Percentiles rank a stretch among this genome's conserved stretches.
phyloP scores from a whole-genome alignment of 1,140 invertebrate genomes.

The Spodoptera frugiperda region DNA sequence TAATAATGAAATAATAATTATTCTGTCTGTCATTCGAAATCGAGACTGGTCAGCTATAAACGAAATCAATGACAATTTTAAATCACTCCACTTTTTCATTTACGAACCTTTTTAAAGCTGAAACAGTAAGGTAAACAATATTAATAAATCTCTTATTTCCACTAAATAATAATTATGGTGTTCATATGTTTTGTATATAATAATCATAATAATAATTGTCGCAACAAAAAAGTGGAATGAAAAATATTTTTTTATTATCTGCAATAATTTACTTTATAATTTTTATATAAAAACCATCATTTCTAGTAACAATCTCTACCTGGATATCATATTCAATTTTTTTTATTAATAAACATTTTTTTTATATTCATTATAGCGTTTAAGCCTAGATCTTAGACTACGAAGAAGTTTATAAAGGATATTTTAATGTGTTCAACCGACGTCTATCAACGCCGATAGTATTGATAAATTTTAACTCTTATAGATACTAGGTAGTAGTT shows the following conservation, averaged over 20 bases:
- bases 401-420: conserved; percentile 77
- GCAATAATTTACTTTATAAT: conserved; percentile 70
- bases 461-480: conserved; percentile 68
- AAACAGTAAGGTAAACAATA: conserved; percentile 48
- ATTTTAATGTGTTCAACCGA: conserved; percentile 63
- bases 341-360: conserved; percentile 81
- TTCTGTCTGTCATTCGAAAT: conserved; percentile 55
- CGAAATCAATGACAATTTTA: conserved; percentile 67
- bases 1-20: conserved; percentile 8
- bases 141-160: conserved; percentile 46
- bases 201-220: conserved; percentile 29
- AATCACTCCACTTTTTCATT: conserved; percentile 62
- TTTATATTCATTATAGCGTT: conserved; percentile 74
- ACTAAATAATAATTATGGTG: conserved; percentile 61
- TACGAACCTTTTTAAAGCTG: conserved; percentile 60
- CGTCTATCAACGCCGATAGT: conserved; percentile 58
- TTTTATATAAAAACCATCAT: conserved; percentile 84
- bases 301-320: conserved; percentile 85
- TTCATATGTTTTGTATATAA: conserved; percentile 53
- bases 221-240: conserved; percentile 64
- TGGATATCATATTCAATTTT: conserved; percentile 82
- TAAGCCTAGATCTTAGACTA: conserved; percentile 81
- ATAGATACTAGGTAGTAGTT: conserved; percentile 48
- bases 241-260: conserved; percentile 64
- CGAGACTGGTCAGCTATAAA: conserved; percentile 77